Evolutionary conservation across 2,113 vertebrate genomes (phyloP), one percentile per base, ranked within the genome.

Genomic region (Xiphorhynchus elegans): DNA sequence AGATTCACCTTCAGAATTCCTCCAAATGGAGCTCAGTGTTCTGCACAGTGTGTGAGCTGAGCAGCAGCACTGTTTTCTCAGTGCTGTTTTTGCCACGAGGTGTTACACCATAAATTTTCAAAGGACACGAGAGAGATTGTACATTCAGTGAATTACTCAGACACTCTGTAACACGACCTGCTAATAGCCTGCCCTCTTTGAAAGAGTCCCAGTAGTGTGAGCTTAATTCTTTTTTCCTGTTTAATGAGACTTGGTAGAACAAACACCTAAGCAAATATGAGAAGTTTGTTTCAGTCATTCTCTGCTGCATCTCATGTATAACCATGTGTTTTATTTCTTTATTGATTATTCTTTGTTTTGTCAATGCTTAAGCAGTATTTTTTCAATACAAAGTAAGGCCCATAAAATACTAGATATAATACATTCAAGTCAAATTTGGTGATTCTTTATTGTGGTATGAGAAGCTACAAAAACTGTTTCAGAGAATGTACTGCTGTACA

Each of bases 261-360:
- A 83, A 95, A 44, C 72, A 84, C 55, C 55, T 67, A 75, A 74
- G 42, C 56, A 68, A 63, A 81, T 60, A 42, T 23, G 24, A 81
- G 35, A 73, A 55, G 47, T 69, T 74, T 84, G 44, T 88, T 53
- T 74, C 8, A 11, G 68, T 66, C 50, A 3, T 92, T 93, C 59
- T 90, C 68, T 89, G 83, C 59, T 44, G 23, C 47, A 66, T 63
- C 66, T 88, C 66, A 52, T 39, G 72, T 80, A 86, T 40, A 86
- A 40, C 33, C 11, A 17, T 55, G 52, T 13, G 0, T 85, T 91
- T 96, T 93, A 93, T 90, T 91, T 94, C 84, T 89, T 87, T 42
- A 90, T 94, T 93, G 92, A 93, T 81, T 93, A 78, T n/a, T 70
- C 8, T 42, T 24, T 62, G 72, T 62, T 78, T 69, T 46, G 60